Base-by-base conservation (phyloP, 2,888 invertebrate species). In the Onthophagus sagittarius region DNA sequence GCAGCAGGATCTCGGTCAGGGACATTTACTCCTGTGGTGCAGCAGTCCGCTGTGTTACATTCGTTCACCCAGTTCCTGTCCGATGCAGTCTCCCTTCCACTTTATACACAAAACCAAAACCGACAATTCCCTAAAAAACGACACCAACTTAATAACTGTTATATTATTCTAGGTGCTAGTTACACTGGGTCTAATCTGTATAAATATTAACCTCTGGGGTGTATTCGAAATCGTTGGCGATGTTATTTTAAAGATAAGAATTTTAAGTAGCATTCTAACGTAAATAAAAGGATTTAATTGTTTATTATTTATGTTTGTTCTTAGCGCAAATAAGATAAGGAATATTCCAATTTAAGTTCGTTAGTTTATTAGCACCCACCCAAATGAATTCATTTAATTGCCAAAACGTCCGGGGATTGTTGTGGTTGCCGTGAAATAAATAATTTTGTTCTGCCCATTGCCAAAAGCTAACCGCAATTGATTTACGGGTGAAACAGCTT, bases 1-100 rank as follows among this genome's bases (percentile, higher is more conserved):
- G 75, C 72, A 53, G 73, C 71, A 65, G 69, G 76, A 77, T 75
- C 70, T 77, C 76, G 77, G 77, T 77, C 77, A 77, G 65, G 77
- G 77, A 74, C 74, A 53, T 74, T 69, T 71, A 72, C 71, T 74
- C 73, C 71, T 67, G 70, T 15, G 9, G 70, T 15, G 9, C 39
- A 1, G 39, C 9, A 9, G 9, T 53, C 39, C 39, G 39, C 9
- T 53, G 9, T 53, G 39, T 53, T 9, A 53, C 39, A 53, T 7
- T 53, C 39, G 39, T 53, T 23, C 13, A 69, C 15, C 39, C 11
- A 53, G 39, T 70, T 53, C 23, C 53, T 70, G 39, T 53, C 39
- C 39, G 39, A 11, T 53, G 39, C 39, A 53, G 39, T 7, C 11
- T 53, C 11, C 6, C 7, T 53, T 53, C 39, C 23, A 23, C 23